Percentiles rank a stretch among this genome's conserved stretches.
Evolutionary conservation across 2,888 invertebrate species (phyloP).

Genomic region (Chrysodeixis includens): DNA sequence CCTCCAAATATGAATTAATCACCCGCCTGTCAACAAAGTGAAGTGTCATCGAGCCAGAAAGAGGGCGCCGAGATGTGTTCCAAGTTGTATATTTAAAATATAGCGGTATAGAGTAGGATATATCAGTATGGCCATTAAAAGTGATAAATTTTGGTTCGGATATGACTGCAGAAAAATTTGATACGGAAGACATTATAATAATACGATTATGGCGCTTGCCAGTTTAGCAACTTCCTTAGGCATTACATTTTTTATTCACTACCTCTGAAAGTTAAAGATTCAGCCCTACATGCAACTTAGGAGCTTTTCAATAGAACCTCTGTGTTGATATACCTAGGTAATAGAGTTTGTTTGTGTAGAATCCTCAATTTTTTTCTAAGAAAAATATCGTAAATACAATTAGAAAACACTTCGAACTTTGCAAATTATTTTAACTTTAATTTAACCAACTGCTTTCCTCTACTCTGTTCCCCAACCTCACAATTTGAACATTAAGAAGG

Average conservation of each 20-base stretch:
- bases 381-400: background rate
- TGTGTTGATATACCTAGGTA: too few species aligned
- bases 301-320: too few species aligned
- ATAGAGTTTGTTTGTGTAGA: too few species aligned
- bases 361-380: too few species aligned
- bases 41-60: constrained; percentile 78
- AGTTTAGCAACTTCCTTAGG: too few species aligned
- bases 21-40: constrained; percentile 77
- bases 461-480: constrained; percentile 31
- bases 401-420: too few species aligned
- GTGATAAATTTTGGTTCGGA: background rate
- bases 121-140: background rate
- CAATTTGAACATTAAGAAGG: constrained; percentile 62
- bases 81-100: constrained; percentile 48
- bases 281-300: too few species aligned
- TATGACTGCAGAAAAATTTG: too few species aligned
- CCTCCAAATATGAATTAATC: constrained; percentile 79
- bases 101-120: background rate
- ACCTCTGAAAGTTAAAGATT: too few species aligned
- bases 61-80: constrained; percentile 62
- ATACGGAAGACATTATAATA: too few species aligned
- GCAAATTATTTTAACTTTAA: background rate
- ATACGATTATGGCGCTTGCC: too few species aligned
- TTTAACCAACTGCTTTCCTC: background rate
- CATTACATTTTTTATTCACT: too few species aligned